phyloP scores from a whole-genome alignment of 2,888 invertebrate genomes.

The Plebejus anna region DNA sequence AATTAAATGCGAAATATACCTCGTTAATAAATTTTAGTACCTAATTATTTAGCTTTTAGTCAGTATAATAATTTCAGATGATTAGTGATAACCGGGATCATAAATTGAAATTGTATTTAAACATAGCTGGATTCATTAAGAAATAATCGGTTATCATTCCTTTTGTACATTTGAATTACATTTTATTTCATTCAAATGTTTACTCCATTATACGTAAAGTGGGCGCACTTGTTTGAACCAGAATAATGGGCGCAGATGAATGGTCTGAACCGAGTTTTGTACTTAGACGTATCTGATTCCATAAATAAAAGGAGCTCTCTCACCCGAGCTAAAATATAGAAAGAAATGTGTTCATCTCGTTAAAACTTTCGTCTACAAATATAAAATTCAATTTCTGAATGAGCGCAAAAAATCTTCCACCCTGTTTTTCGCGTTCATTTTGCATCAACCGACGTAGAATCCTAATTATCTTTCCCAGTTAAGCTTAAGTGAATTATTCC shows the following conservation, averaged over 20 bases:
- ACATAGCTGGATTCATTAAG: neutral
- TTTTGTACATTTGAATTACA: conserved; percentile 10
- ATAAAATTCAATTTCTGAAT: conserved; percentile 78
- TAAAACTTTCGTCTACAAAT: conserved; percentile 74
- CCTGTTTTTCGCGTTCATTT: conserved; percentile 77
- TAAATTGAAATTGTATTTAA: neutral
- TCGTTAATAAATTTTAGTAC: neutral
- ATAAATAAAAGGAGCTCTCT: conserved; percentile 55
- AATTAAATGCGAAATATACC: neutral
- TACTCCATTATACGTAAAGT: conserved; percentile 20
- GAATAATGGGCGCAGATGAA: conserved; percentile 23
- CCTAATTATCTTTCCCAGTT: conserved; percentile 80
- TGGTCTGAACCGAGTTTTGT: conserved; percentile 34
- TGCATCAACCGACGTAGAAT: conserved; percentile 78
- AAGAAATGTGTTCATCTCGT: conserved; percentile 68
- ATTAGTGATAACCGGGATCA: neutral
- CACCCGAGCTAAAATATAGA: conserved; percentile 58
- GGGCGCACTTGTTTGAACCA: conserved; percentile 21
- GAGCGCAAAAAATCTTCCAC: conserved; percentile 74
- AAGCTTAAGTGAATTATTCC: conserved; percentile 80
- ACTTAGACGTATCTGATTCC: conserved; percentile 49
- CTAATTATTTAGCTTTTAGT: neutral
- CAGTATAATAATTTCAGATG: neutral
- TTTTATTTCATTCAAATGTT: conserved; percentile 25
- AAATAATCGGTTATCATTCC: neutral